Evolutionary conservation across 2,113 vertebrate genomes (phyloP).

Genomic region (Falcunculus frontatus): DNA sequence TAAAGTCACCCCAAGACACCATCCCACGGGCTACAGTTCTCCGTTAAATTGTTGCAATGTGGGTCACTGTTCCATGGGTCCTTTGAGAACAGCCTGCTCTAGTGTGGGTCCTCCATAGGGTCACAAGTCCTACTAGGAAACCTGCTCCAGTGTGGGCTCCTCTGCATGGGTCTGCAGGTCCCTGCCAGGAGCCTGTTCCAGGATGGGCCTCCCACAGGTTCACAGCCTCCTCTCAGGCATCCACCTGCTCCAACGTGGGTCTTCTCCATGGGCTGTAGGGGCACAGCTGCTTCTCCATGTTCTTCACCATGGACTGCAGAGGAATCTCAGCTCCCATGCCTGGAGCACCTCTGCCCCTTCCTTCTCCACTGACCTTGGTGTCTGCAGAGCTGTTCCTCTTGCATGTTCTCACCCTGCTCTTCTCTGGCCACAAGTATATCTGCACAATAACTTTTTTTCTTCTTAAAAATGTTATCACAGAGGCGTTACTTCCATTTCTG

Average conservation of each 20-base stretch:
- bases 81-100: not conserved
- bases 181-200: not conserved
- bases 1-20: too few species aligned
- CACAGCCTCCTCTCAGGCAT: not conserved
- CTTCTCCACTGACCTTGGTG: not conserved
- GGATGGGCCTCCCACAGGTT: not conserved
- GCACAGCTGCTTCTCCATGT: not conserved
- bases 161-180: not conserved
- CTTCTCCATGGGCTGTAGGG: not conserved
- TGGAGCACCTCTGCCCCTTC: fast-evolving
- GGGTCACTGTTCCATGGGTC: not conserved
- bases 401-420: fast-evolving
- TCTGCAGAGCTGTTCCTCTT: not conserved
- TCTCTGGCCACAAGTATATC: not conserved
- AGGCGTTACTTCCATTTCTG: not conserved
- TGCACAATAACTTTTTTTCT: not conserved
- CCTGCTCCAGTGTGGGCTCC: not conserved
- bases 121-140: not conserved
- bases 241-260: not conserved
- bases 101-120: not conserved
- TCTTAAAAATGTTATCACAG: not conserved
- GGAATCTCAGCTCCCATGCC: not conserved
- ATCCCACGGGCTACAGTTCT: not conserved
- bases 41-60: not conserved
- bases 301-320: not conserved